phyloP scores from a whole-genome alignment of 2,797 vertebrate species.

The Muscicapa striata region DNA sequence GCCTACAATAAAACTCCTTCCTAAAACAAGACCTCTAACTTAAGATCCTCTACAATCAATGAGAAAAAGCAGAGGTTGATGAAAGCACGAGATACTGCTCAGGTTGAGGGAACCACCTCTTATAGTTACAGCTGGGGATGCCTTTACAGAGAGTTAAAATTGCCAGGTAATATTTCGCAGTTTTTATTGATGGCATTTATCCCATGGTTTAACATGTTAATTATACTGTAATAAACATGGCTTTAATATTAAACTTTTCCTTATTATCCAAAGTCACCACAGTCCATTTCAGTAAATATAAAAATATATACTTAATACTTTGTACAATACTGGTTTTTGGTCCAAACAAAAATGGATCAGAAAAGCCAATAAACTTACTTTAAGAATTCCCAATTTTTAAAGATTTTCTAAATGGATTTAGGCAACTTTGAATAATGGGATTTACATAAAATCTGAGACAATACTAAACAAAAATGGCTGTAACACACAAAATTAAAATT shows the following conservation, averaged over 20 bases:
- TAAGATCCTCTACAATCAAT: not conserved
- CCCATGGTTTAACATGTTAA: slow-evolving; percentile 98
- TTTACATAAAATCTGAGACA: slow-evolving; percentile 99
- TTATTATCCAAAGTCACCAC: slow-evolving; percentile 99
- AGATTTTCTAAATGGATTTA: slow-evolving; percentile 99
- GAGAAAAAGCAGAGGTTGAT: not conserved
- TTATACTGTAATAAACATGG: slow-evolving; percentile 99
- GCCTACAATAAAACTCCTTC: not conserved
- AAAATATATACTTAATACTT: slow-evolving; percentile 99
- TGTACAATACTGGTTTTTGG: slow-evolving; percentile 99
- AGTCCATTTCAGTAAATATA: slow-evolving; percentile 99
- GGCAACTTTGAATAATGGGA: slow-evolving; percentile 99
- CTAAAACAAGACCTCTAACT: not conserved
- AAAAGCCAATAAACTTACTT: slow-evolving; percentile 99
- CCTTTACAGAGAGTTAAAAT: slow-evolving; percentile 38
- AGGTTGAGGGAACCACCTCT: rapidly evolving
- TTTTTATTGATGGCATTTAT: slow-evolving; percentile 99
- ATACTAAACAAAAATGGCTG: slow-evolving; percentile 90
- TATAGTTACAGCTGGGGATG: rapidly evolving
- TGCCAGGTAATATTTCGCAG: slow-evolving; percentile 77
- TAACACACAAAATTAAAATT: slow-evolving; percentile 91
- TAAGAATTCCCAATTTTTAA: slow-evolving; percentile 99
- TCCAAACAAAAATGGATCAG: slow-evolving; percentile 99
- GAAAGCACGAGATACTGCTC: rapidly evolving
- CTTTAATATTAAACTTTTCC: slow-evolving; percentile 99